Conservation (phyloP, 2,113 vertebrate genomes). For the Brienomyrus brachyistius region DNA sequence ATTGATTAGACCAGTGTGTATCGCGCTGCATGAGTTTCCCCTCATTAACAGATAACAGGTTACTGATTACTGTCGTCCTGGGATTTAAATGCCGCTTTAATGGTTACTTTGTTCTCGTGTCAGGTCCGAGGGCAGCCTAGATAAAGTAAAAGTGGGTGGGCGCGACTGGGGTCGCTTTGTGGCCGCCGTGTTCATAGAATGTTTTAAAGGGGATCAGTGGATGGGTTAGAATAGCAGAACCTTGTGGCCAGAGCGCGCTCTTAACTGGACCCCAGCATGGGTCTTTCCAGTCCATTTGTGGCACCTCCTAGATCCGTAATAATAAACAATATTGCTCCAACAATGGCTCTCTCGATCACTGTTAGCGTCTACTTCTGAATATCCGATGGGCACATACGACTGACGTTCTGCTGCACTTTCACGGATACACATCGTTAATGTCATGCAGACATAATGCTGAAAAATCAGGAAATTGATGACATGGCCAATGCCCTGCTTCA, state of each 20-base stretch:
- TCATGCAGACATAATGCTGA: background rate
- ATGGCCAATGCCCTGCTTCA: background rate
- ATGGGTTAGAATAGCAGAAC: constrained; percentile 98
- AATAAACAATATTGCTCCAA: constrained; percentile 8
- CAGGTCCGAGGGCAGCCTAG: constrained; percentile 88
- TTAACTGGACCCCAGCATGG: constrained; percentile 72
- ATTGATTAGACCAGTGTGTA: constrained; percentile 97
- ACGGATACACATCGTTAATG: background rate
- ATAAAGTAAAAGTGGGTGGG: constrained; percentile 99
- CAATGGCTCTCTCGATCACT: background rate
- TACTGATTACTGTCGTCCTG: constrained; percentile 98
- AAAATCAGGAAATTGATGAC: background rate
- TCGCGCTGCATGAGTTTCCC: constrained; percentile 99
- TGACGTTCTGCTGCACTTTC: background rate
- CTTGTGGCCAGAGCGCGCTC: constrained; percentile 74
- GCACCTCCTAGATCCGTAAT: background rate
- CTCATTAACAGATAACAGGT: constrained; percentile 99
- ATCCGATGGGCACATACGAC: background rate
- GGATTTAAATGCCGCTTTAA: constrained; percentile 97
- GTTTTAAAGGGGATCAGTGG: constrained; percentile 89
- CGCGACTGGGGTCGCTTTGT: constrained; percentile 78
- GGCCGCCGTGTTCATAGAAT: constrained; percentile 70
- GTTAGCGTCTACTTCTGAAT: background rate
- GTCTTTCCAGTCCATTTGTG: constrained; percentile 31
- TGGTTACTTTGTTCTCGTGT: constrained; percentile 99